Evolutionary conservation across 2,888 invertebrate species (phyloP).

Genomic region (Drosophila helvetica): DNA sequence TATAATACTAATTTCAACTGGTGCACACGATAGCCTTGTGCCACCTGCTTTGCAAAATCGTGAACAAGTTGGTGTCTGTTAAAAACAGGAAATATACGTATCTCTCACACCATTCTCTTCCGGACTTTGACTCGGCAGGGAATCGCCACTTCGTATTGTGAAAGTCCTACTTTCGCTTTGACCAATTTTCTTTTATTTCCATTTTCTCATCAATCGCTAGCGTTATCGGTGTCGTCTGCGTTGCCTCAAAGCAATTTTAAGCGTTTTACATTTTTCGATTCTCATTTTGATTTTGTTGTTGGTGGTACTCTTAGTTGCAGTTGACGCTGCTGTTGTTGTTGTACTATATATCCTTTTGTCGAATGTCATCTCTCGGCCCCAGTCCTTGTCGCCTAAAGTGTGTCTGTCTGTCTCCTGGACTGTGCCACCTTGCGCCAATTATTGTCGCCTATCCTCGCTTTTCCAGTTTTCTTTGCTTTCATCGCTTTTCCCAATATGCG

Average conservation of each 20-base stretch:
- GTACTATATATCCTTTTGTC: slow-evolving; percentile 46
- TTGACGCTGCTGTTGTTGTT: slow-evolving; percentile 25
- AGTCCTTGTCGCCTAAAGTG: background rate
- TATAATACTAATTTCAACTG: too few species aligned
- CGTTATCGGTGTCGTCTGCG: slow-evolving; percentile 14
- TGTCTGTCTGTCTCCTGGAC: slow-evolving; percentile 22
- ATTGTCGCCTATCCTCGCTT: slow-evolving; percentile 11
- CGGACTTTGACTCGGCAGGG: too few species aligned
- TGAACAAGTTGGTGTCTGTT: too few species aligned
- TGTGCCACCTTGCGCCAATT: slow-evolving; percentile 49
- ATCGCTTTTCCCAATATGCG: slow-evolving; percentile 10
- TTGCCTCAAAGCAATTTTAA: slow-evolving; percentile 67
- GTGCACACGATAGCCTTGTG: too few species aligned
- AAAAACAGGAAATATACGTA: too few species aligned
- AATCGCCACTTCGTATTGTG: background rate
- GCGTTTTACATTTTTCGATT: slow-evolving; percentile 67
- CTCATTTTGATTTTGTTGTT: slow-evolving; percentile 64
- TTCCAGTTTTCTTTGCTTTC: background rate
- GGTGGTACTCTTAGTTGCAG: slow-evolving; percentile 26
- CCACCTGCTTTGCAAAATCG: too few species aligned
- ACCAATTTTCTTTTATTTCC: slow-evolving; percentile 6
- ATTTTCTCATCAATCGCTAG: slow-evolving; percentile 8
- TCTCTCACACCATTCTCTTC: too few species aligned
- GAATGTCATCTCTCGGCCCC: slow-evolving; percentile 49
- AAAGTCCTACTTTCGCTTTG: background rate